Percentiles rank a stretch among this genome's conserved stretches.
These are phyloP conservation scores for Chironomus riparius DNA, from an alignment of 2,888 invertebrate species.

Conservation along the genomic window DNA sequence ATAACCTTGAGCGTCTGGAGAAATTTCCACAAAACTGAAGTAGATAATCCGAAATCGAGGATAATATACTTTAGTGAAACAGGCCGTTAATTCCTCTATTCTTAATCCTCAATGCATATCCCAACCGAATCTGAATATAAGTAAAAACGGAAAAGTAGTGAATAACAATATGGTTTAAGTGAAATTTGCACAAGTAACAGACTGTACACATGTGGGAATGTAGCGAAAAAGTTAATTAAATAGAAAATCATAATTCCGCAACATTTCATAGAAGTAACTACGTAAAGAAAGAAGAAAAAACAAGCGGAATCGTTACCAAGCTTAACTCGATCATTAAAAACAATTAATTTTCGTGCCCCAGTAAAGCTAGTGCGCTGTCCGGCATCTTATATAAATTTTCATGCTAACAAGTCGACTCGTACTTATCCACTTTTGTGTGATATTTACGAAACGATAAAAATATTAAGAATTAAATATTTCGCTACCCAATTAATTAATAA, in stretches of 20 bases:
- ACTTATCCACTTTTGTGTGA: background rate
- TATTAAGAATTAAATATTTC: background rate
- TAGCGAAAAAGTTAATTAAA: slow-evolving; percentile 14
- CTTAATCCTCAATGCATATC: too few species aligned
- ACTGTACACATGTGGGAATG: too few species aligned
- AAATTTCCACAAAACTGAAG: too few species aligned
- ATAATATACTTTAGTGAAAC: too few species aligned
- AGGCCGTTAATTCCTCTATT: too few species aligned
- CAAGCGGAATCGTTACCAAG: background rate
- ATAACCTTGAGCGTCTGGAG: too few species aligned
- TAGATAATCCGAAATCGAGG: too few species aligned
- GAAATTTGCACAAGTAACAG: too few species aligned
- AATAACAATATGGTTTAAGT: too few species aligned
- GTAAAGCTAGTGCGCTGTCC: background rate
- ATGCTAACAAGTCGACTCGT: background rate
- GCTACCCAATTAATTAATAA: slow-evolving; percentile 19
- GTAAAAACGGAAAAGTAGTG: too few species aligned
- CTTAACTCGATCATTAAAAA: slow-evolving; percentile 24
- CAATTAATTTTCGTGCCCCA: slow-evolving; percentile 24
- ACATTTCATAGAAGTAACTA: background rate
- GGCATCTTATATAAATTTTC: background rate
- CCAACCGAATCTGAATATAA: too few species aligned
- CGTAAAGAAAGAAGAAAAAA: background rate
- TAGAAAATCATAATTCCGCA: slow-evolving; percentile 23
- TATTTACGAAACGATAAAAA: slow-evolving; percentile 21